phyloP scores from a whole-genome alignment of 2,888 invertebrate genomes.

The Polyommatus iphigenia region DNA sequence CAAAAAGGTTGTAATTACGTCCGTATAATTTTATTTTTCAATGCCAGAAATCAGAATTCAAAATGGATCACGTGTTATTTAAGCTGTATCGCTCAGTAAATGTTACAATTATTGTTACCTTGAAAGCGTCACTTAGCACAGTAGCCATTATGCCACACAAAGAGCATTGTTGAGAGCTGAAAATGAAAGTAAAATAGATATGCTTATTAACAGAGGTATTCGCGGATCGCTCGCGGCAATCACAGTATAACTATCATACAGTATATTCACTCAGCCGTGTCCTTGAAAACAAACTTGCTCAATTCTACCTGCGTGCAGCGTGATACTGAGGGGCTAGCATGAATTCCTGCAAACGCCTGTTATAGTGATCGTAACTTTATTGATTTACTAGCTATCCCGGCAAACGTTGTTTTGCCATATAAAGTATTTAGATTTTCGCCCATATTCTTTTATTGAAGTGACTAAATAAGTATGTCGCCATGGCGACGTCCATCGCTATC shows the following conservation, averaged over 20 bases:
- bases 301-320: neutral
- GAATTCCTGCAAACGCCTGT: neutral
- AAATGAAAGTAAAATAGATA: conserved; percentile 26
- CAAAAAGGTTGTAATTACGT: too few species aligned
- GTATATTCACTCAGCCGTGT: neutral
- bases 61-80: neutral
- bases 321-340: neutral
- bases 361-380: too few species aligned
- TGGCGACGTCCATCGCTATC: too few species aligned
- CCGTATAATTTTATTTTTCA: too few species aligned
- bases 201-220: conserved; percentile 21
- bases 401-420: too few species aligned
- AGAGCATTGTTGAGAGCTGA: conserved; percentile 25
- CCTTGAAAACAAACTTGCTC: neutral
- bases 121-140: neutral
- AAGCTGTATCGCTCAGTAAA: neutral
- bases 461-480: too few species aligned
- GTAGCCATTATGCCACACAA: conserved; percentile 12
- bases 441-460: too few species aligned
- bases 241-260: neutral
- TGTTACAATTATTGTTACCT: conserved; percentile 6
- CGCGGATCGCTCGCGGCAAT: conserved; percentile 1
- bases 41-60: neutral
- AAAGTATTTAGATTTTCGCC: too few species aligned
- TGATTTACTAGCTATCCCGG: too few species aligned